A percentile compares a stretch with the other conserved stretches of the same genome.
Evolutionary conservation across 1,140 invertebrate genomes (phyloP).

Genomic region (Armadillidium nasatum): DNA sequence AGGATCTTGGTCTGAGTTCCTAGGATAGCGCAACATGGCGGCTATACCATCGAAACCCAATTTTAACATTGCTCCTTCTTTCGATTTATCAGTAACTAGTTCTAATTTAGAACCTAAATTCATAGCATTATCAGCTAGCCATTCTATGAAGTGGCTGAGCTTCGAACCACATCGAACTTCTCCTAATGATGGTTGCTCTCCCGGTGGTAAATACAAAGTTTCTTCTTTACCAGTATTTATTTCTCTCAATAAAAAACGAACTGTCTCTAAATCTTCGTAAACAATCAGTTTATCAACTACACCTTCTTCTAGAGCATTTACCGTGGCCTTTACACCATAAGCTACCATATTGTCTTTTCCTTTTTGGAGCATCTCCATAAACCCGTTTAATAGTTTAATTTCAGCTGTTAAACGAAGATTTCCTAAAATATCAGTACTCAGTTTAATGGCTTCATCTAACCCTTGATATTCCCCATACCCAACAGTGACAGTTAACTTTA

Average conservation of each 20-base stretch:
- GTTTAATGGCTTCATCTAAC: slow-evolving; percentile 24
- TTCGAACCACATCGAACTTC: not conserved
- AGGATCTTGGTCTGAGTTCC: not conserved
- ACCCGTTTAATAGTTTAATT: slow-evolving; percentile 19
- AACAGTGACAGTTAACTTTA: slow-evolving; percentile 12
- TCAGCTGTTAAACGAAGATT: slow-evolving; percentile 20
- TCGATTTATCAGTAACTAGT: slow-evolving; percentile 14
- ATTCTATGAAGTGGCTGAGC: not conserved
- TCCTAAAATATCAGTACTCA: not conserved
- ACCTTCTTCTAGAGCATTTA: slow-evolving; percentile 22
- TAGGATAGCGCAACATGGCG: not conserved
- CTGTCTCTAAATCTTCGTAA: slow-evolving; percentile 7
- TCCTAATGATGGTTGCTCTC: not conserved
- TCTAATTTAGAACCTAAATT: slow-evolving; percentile 22
- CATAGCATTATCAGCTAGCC: slow-evolving; percentile 8
- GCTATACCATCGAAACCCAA: not conserved
- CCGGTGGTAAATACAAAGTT: not conserved
- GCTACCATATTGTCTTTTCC: slow-evolving; percentile 23
- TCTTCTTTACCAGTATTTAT: not conserved
- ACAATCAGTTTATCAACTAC: slow-evolving; percentile 21
- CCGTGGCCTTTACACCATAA: slow-evolving; percentile 5
- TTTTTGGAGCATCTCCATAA: slow-evolving; percentile 16
- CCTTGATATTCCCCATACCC: slow-evolving; percentile 23
- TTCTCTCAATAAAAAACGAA: not conserved
- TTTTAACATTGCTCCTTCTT: not conserved